phyloP scores from a whole-genome alignment of 2,888 invertebrate species.

The Caenorhabditis sinica region DNA sequence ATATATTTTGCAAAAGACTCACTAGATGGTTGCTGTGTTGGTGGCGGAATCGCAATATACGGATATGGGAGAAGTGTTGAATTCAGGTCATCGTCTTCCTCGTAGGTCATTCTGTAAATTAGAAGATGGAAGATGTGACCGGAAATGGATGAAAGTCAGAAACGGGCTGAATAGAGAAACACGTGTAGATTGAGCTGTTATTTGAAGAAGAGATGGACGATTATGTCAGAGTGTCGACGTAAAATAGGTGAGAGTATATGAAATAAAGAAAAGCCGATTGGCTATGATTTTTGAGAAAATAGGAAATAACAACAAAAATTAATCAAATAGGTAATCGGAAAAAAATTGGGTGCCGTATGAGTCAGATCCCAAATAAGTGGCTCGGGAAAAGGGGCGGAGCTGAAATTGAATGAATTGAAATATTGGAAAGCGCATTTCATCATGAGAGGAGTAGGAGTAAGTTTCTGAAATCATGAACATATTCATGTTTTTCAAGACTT shows the following conservation, averaged over 20 bases:
- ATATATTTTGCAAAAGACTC: no score
- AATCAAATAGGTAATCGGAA: not conserved
- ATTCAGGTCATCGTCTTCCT: slow-evolving; percentile 39
- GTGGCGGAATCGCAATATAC: slow-evolving; percentile 55
- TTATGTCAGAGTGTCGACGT: slow-evolving; percentile 14
- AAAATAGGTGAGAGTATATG: not conserved
- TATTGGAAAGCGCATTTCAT: no score
- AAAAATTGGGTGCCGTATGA: slow-evolving; percentile 3
- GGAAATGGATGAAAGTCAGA: slow-evolving; percentile 36
- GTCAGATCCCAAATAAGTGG: not conserved
- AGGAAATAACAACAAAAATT: not conserved
- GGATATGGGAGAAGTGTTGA: slow-evolving; percentile 46
- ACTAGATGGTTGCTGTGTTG: slow-evolving; percentile 59
- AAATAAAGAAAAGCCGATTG: slow-evolving; percentile 18
- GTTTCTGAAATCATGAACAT: no score
- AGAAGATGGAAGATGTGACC: not conserved
- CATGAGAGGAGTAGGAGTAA: no score
- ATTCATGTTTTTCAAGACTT: no score
- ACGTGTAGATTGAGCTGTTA: slow-evolving; percentile 17
- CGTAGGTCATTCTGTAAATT: slow-evolving; percentile 4
- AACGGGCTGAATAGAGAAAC: not conserved
- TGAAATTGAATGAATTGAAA: no score
- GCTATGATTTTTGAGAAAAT: not conserved
- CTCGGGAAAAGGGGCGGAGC: not conserved
- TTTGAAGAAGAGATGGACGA: not conserved